phyloP scores from a whole-genome alignment of 2,797 vertebrate genomes.

The Enteromius afrohamiltoni region DNA sequence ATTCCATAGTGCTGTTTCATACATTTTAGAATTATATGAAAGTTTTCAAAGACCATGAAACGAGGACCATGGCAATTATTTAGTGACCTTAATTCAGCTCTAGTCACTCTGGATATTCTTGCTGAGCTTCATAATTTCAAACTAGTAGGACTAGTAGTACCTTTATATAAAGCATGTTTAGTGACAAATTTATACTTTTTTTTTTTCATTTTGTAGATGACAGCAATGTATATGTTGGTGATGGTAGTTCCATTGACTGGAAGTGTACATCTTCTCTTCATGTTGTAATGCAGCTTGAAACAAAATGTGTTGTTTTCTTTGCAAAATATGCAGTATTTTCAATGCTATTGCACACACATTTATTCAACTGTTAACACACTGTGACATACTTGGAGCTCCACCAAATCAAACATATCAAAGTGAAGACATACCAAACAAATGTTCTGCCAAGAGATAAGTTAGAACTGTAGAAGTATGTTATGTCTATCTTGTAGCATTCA shows the following conservation, averaged over 20 bases:
- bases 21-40: not conserved
- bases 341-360: not conserved
- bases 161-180: not conserved
- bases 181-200: too few relatives aligned
- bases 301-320: not conserved
- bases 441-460: not conserved
- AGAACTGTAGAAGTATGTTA: not conserved
- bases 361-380: not conserved
- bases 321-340: not conserved
- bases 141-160: not conserved
- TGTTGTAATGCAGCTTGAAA: not conserved
- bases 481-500: not conserved
- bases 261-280: not conserved
- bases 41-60: not conserved
- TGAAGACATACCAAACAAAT: not conserved
- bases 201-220: too few relatives aligned
- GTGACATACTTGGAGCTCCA: not conserved
- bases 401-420: conserved; percentile 22
- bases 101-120: not conserved
- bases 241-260: not conserved
- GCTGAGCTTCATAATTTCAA: not conserved
- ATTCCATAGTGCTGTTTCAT: not conserved
- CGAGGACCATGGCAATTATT: not conserved
- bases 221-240: not conserved
- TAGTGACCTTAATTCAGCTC: not conserved